Conservation (phyloP, 2,888 invertebrate genomes). For the Hermaeophaga mercurialis region DNA sequence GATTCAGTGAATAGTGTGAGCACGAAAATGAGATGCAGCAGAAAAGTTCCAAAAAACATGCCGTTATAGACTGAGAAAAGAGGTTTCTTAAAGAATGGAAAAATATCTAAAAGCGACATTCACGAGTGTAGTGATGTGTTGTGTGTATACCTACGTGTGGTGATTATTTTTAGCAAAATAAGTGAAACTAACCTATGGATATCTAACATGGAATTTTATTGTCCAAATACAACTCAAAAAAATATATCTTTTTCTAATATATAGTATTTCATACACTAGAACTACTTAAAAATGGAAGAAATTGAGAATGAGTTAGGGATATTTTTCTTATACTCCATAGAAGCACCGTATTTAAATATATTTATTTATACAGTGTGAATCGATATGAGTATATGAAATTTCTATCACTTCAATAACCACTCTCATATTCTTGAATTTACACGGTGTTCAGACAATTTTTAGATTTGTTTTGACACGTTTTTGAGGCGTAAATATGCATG, state of each 20-base stretch:
- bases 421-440: no score
- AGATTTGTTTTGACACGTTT: no score
- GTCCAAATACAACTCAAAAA: constrained; percentile 26
- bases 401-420: no score
- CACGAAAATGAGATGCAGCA: constrained; percentile 18
- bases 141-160: constrained; percentile 9
- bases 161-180: constrained; percentile 9
- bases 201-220: constrained; percentile 27
- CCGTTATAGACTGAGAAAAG: neutral
- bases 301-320: no score
- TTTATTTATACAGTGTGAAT: no score
- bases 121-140: constrained; percentile 13
- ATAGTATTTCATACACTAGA: constrained; percentile 20
- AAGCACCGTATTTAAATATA: no score
- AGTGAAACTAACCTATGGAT: constrained; percentile 22
- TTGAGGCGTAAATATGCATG: no score
- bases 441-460: constrained; percentile 22
- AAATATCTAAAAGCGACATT: constrained; percentile 14
- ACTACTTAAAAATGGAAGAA: no score
- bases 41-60: neutral
- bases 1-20: constrained; percentile 23
- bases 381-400: no score
- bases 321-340: no score
- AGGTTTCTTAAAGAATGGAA: neutral
- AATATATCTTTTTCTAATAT: constrained; percentile 23